phyloP scores from a whole-genome alignment of 35 echinoderm and acorn worm species.

The Chiridota heheva region DNA sequence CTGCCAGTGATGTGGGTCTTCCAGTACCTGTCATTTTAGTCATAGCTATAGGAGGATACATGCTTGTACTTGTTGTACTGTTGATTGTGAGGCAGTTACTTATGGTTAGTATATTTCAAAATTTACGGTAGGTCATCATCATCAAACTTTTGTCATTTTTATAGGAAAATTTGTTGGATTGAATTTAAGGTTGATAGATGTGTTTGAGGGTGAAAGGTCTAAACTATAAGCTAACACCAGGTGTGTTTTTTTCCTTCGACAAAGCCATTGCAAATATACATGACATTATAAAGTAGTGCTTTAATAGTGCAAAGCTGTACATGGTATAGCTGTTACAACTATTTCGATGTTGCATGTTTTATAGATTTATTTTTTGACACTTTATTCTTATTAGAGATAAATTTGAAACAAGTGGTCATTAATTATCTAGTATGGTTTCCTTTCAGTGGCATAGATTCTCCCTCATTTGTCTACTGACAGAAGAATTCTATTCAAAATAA shows the following conservation, averaged over 20 bases:
- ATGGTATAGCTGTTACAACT: no score
- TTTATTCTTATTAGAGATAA: no score
- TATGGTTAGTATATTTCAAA: constrained; percentile 66
- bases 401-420: no score
- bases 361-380: no score
- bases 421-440: no score
- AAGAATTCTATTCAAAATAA: no score
- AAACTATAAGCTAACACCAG: background rate
- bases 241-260: background rate
- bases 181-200: background rate
- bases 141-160: background rate
- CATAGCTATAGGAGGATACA: constrained; percentile 86
- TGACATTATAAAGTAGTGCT: background rate
- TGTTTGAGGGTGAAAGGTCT: background rate
- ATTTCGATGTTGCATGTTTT: no score
- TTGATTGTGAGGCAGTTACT: constrained; percentile 83
- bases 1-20: constrained; percentile 37
- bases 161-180: background rate
- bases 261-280: background rate
- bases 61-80: constrained; percentile 61
- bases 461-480: no score
- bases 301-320: no score
- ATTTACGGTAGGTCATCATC: background rate
- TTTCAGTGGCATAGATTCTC: no score
- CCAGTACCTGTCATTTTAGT: constrained; percentile 86